Conservation (phyloP, 2,113 vertebrate genomes). For the Melanostigma gelatinosum region DNA sequence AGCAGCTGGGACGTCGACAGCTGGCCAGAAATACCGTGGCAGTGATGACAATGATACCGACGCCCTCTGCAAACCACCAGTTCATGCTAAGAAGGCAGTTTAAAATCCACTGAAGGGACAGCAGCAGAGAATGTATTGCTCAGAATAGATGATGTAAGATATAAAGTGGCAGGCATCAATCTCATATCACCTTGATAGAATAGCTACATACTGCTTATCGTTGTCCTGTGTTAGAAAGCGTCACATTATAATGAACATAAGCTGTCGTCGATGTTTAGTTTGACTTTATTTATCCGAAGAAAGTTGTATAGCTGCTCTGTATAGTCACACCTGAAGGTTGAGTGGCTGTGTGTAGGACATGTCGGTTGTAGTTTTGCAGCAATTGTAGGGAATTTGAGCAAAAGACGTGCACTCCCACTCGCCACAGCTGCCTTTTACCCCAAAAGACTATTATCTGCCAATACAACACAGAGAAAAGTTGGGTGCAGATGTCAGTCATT, state of each 20-base stretch:
- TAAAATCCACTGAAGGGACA: slow-evolving; percentile 51
- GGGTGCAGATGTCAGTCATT: neutral
- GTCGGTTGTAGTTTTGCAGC: slow-evolving; percentile 17
- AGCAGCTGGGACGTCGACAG: slow-evolving; percentile 57
- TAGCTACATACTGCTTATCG: neutral
- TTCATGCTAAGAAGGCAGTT: slow-evolving; percentile 74
- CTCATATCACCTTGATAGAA: slow-evolving; percentile 21
- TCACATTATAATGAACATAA: neutral
- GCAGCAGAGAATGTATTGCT: slow-evolving; percentile 51
- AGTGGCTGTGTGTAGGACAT: slow-evolving; percentile 3
- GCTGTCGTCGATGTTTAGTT: neutral
- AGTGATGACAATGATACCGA: slow-evolving; percentile 74
- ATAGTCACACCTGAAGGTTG: neutral
- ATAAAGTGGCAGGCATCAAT: slow-evolving; percentile 25
- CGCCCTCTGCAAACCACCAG: slow-evolving; percentile 61
- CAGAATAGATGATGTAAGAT: slow-evolving; percentile 43
- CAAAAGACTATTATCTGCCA: neutral
- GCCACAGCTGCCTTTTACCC: neutral
- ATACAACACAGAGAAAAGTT: neutral
- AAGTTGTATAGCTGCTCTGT: neutral
- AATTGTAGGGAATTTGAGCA: neutral
- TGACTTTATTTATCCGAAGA: slow-evolving; percentile 1
- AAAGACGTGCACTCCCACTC: neutral
- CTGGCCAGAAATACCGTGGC: slow-evolving; percentile 57
- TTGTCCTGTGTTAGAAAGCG: neutral